These are phyloP conservation scores for Trichogramma pretiosum DNA, from an alignment of 1,140 invertebrate species.

Conservation along the genomic window DNA sequence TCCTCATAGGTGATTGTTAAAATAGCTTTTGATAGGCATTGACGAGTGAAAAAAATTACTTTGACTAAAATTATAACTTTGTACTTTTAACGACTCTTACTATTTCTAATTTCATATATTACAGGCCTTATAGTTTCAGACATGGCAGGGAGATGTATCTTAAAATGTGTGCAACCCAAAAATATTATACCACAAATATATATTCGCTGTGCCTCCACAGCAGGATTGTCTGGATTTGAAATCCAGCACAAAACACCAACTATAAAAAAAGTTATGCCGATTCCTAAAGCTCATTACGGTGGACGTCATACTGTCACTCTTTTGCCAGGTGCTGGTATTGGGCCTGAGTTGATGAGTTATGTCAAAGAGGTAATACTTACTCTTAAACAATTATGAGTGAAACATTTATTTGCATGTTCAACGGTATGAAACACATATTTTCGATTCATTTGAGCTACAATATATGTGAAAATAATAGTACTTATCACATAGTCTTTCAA, in stretches of 20 bases:
- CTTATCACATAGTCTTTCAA: too few species aligned
- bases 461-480: too few species aligned
- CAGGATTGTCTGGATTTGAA: constrained; percentile 58
- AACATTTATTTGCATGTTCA: not conserved
- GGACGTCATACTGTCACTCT: constrained; percentile 88
- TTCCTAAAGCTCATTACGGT: constrained; percentile 84
- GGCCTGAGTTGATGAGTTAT: constrained; percentile 85
- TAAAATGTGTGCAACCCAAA: constrained; percentile 34
- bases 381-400: constrained; percentile 55
- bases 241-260: constrained; percentile 61
- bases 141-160: constrained; percentile 18
- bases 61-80: not conserved
- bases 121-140: not conserved
- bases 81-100: not conserved
- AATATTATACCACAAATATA: constrained; percentile 30
- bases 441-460: too few species aligned
- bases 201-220: constrained; percentile 26
- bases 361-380: constrained; percentile 61
- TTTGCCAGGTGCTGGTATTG: constrained; percentile 88
- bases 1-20: constrained; percentile 16
- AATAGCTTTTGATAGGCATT: constrained; percentile 2
- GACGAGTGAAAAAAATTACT: constrained; percentile 4
- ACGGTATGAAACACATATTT: constrained; percentile 5
- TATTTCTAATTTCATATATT: constrained; percentile 2
- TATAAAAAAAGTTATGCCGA: constrained; percentile 50